phyloP scores from a whole-genome alignment of 1,140 invertebrate species.

The Drosophila busckii region DNA sequence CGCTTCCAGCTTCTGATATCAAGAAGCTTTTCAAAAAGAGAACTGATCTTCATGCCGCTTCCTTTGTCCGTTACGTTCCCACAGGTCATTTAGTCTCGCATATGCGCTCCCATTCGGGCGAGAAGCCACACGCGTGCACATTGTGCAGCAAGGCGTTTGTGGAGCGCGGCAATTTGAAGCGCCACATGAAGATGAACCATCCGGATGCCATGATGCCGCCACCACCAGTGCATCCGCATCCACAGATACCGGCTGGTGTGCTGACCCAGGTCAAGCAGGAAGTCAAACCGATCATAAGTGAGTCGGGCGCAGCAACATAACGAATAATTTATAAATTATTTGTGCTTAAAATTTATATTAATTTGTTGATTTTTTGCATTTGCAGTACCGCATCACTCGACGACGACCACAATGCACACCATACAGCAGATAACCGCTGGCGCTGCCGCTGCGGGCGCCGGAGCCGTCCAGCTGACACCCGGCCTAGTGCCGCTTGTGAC shows the following conservation, averaged over 20 bases:
- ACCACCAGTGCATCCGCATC: slow-evolving; percentile 76
- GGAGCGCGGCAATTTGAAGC: slow-evolving; percentile 86
- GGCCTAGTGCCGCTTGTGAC: slow-evolving; percentile 72
- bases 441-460: slow-evolving; percentile 51
- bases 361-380: slow-evolving; percentile 24
- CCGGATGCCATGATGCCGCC: slow-evolving; percentile 78
- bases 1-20: too few relatives aligned
- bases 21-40: slow-evolving; percentile 16
- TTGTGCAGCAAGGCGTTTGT: slow-evolving; percentile 89
- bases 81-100: slow-evolving; percentile 92
- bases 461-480: slow-evolving; percentile 67
- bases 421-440: slow-evolving; percentile 76
- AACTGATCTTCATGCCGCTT: slow-evolving; percentile 60
- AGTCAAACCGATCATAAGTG: slow-evolving; percentile 78
- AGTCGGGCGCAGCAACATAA: slow-evolving; percentile 61
- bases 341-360: slow-evolving; percentile 12
- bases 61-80: slow-evolving; percentile 71
- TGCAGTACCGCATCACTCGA: slow-evolving; percentile 70
- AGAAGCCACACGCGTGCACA: slow-evolving; percentile 88
- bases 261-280: slow-evolving; percentile 77
- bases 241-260: slow-evolving; percentile 76
- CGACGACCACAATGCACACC: slow-evolving; percentile 75
- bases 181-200: slow-evolving; percentile 80
- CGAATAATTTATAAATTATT: slow-evolving; percentile 5
- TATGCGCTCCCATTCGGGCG: slow-evolving; percentile 92